Conservation (phyloP, 2,113 vertebrate genomes). For the Myrmophylax atrothorax region DNA sequence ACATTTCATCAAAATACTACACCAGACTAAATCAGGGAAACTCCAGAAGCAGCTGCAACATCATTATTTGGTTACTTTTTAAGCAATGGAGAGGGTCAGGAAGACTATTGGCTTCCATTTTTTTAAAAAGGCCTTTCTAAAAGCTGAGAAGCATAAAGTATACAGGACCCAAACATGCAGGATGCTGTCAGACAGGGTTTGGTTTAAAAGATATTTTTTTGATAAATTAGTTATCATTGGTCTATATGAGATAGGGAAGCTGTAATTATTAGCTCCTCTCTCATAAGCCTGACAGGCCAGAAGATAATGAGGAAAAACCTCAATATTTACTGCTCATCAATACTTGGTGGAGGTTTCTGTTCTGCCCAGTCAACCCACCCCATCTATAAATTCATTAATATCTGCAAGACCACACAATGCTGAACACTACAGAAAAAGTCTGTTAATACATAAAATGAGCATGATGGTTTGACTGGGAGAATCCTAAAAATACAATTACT, state of each 20-base stretch:
- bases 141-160: not conserved
- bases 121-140: not conserved
- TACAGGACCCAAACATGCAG: not conserved
- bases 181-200: not conserved
- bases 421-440: not conserved
- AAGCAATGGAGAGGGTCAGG: not conserved
- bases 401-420: not conserved
- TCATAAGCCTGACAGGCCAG: not conserved
- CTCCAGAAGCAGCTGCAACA: not conserved
- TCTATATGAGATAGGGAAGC: not conserved
- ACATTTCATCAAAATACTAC: not conserved
- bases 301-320: fast-evolving
- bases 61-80: not conserved
- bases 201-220: not conserved
- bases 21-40: not conserved
- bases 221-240: not conserved
- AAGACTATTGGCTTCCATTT: not conserved
- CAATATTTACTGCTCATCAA: not conserved
- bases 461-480: not conserved
- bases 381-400: not conserved
- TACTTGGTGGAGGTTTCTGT: not conserved
- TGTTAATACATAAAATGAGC: not conserved
- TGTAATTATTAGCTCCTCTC: not conserved
- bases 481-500: not conserved
- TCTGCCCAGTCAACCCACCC: not conserved